Evolutionary conservation across 92 coral and sea anemone species (phyloP), one percentile per base, ranked within the genome.

Genomic region (Ricordea florida): DNA sequence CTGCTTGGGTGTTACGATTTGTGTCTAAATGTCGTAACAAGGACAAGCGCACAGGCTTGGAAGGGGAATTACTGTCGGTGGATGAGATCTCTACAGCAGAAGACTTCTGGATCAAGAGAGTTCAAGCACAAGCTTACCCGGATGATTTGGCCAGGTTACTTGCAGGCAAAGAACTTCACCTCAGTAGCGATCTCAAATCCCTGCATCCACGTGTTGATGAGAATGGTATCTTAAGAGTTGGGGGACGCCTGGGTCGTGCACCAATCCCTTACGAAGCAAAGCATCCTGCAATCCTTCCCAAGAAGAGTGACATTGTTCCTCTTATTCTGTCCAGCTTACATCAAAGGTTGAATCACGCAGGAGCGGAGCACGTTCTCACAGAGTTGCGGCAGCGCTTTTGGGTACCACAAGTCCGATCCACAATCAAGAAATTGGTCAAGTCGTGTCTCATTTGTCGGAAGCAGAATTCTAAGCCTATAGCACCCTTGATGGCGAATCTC

Each of bases 161-260:
- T 31, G 57, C 49, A 50, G 76, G 76, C 29, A 63, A 66, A 34
- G 75, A 64, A 57, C 16, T 77, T 5, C 41, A 29, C 16, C 27
- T 47, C 56, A 65, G 83, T 51, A 77, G 83, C 27, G 65, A 40
- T 20, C 32, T 65, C 27, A 50, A 40, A 9, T 77, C 83, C 31
- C 58, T 77, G 15, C 33, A 77, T 35, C 66, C 83, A 7, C n/a
- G 45, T 18, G n/a, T 48, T 13, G 82, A 75, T 30, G 59, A 75
- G 42, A 62, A 45, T 25, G 73, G 50, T 24, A 43, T 35, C 20
- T n/a, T 74, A 14, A 74, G 74, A 8, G 82, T 73, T 22, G 80
- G 62, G 11, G 81, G 74, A 13, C 57, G 81, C 60, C 57, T 76
- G 16, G 49, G 63, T 17, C 82, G 57, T 30, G 80, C 80, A 1